Evolutionary conservation across 2,797 vertebrate species (phyloP).

Genomic region (Cynopterus sphinx): DNA sequence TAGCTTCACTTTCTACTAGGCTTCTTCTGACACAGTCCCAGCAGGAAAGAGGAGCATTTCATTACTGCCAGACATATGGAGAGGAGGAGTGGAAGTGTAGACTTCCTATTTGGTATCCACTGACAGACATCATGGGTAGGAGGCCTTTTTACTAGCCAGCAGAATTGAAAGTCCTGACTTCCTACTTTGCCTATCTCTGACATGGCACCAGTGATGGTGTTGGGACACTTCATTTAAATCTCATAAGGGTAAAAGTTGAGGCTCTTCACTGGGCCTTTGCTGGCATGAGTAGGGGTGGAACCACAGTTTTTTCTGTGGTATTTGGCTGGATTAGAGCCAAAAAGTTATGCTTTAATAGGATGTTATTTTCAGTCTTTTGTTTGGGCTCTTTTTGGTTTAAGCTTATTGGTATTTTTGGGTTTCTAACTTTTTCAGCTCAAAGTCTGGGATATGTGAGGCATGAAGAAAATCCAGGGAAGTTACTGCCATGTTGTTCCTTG

Average conservation of each 20-base stretch:
- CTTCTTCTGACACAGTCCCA: background rate
- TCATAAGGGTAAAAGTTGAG: too few relatives aligned
- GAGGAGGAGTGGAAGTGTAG: background rate
- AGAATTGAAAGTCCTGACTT: background rate
- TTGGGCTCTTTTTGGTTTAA: background rate
- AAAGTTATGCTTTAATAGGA: background rate
- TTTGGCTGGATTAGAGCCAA: background rate
- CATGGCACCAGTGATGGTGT: background rate
- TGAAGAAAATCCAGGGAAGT: background rate
- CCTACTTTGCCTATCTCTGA: background rate
- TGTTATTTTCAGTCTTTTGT: background rate
- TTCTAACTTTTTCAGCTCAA: background rate
- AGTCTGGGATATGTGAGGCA: background rate
- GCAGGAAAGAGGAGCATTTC: background rate
- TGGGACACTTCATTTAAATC: background rate
- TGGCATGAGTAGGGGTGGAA: background rate
- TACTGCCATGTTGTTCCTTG: background rate
- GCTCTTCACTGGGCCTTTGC: background rate
- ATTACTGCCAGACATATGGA: background rate
- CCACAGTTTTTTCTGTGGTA: background rate
- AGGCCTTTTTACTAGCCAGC: background rate
- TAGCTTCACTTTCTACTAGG: background rate
- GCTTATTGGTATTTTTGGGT: background rate
- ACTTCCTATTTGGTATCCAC: background rate
- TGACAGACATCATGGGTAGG: background rate